These are phyloP conservation scores for Xiphias gladius DNA, from an alignment of 2,113 vertebrate genomes.

Conservation along the genomic window DNA sequence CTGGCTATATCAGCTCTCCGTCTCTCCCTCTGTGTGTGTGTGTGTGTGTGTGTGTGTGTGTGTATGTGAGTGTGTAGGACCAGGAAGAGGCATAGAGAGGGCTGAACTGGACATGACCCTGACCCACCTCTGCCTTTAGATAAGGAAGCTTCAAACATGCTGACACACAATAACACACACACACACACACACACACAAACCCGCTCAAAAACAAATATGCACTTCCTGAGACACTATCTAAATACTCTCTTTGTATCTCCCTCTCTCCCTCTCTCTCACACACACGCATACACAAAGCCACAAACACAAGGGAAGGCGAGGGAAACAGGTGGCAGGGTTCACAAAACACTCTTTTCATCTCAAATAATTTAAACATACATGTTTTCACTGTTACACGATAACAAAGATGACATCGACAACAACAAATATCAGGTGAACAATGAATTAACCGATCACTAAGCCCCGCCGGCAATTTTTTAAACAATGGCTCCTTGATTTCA, in stretches of 20 bases:
- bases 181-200: constrained; percentile 25
- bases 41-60: constrained; percentile 10
- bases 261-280: background rate
- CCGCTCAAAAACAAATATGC: constrained; percentile 15
- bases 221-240: constrained; percentile 50
- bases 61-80: constrained; percentile 16
- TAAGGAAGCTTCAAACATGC: constrained; percentile 63
- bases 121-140: constrained; percentile 74
- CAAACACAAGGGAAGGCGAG: background rate
- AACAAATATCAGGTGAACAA: background rate
- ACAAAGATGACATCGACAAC: too few species aligned
- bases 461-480: too few species aligned
- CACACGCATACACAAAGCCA: background rate
- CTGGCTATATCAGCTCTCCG: background rate
- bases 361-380: background rate
- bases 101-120: constrained; percentile 66
- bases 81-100: constrained; percentile 43
- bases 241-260: background rate
- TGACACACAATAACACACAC: constrained; percentile 1
- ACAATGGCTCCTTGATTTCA: background rate
- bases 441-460: background rate
- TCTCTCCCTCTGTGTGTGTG: background rate
- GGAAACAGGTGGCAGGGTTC: constrained; percentile 27
- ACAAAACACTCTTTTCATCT: background rate
- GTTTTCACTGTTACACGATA: background rate